Base-by-base conservation (phyloP, 2,888 invertebrate species). In the Phragmatobia fuliginosa region DNA sequence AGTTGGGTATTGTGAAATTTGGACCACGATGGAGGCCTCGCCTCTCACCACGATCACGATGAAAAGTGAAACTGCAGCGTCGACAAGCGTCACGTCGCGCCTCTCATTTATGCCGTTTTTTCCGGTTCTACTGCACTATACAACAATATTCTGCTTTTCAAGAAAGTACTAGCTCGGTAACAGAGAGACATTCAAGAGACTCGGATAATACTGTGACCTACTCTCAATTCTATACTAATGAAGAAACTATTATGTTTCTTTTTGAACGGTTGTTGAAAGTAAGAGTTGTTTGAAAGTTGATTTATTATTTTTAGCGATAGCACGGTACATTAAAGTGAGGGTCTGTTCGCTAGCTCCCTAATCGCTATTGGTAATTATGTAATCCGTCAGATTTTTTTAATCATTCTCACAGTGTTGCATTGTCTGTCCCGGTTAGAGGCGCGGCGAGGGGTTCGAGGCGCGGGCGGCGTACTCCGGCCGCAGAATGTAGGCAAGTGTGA, bases 401-500 rank as follows among this genome's bases (percentile, higher is more conserved):
- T 90, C 71, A 88, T 88, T 90, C 89, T 88, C 88, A 88, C 88
- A 89, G 86, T 83, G 87, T 91, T 91, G 92, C 90, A 94, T 94
- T 94, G 92, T 94, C 90, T 91, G 90, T 91, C 91, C 88, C 90
- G 90, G 87, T 87, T 87, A 84, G 87, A 85, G 89, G 87, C 80
- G 85, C 81, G 87, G 85, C 79, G 83, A 82, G 86, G 88, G 81
- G 86, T 71, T 78, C 74, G 85, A 81, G 85, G 90, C 77, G 91
- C 85, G 91, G 88, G 91, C 87, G 90, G 90, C 84, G 90, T 86
- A 87, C 88, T 90, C 87, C 86, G 87, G 91, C 90, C 89, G 87
- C 90, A 92, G 93, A 94, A 95, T 95, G 94, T 94, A 94, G 94
- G 94, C 94, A 95, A 95, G 90, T 94, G 94, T 94, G 94, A 94